A percentile compares a stretch with the other conserved stretches of the same genome.
Conservation (phyloP, 1,140 invertebrate species). For the Papilio dardanus region DNA sequence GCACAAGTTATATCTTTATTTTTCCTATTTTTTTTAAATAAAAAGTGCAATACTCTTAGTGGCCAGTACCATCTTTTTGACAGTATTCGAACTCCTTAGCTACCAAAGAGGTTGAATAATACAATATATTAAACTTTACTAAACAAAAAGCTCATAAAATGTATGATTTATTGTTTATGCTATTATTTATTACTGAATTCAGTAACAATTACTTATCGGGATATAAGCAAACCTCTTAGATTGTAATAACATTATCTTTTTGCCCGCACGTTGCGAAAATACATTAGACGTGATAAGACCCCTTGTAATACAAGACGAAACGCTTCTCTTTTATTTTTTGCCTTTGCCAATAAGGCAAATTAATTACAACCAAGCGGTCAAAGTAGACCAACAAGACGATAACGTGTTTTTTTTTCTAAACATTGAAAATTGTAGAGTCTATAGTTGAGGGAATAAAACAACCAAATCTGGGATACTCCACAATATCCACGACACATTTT, state of each 20-base stretch:
- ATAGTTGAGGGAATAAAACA: too few relatives aligned
- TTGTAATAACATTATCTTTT: not conserved
- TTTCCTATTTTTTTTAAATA: not conserved
- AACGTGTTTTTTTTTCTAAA: too few relatives aligned
- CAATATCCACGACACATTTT: too few relatives aligned
- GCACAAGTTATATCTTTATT: not conserved
- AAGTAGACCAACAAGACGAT: too few relatives aligned
- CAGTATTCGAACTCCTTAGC: not conserved
- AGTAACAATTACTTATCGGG: not conserved
- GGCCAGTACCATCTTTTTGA: too few relatives aligned
- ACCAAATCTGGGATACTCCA: too few relatives aligned
- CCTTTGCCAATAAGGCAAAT: not conserved
- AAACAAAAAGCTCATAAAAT: not conserved
- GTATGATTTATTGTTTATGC: not conserved
- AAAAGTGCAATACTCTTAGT: not conserved
- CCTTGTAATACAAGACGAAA: constrained; percentile 1
- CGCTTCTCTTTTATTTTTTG: not conserved
- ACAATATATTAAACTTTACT: not conserved
- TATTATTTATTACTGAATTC: not conserved
- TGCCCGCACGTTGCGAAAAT: not conserved
- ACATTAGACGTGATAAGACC: constrained; percentile 3
- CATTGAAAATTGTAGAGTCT: too few relatives aligned
- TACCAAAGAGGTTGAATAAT: not conserved
- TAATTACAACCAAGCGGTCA: too few relatives aligned
- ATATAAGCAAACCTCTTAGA: not conserved